A percentile compares a stretch with the other conserved stretches of the same genome.
These are phyloP conservation scores for Drosophila rufa DNA, from an alignment of 1,140 invertebrate genomes.

Conservation along the genomic window DNA sequence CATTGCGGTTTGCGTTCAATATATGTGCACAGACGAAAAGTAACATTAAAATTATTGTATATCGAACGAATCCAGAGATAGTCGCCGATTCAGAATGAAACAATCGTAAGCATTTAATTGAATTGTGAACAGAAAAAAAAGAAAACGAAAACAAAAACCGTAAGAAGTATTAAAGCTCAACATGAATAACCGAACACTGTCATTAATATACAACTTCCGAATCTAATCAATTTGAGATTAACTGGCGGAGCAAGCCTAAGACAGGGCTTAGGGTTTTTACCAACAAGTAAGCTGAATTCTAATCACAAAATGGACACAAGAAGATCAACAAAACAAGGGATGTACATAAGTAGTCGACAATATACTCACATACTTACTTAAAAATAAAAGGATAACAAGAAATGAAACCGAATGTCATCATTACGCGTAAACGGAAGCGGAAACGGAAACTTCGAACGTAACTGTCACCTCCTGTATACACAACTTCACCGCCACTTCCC, in stretches of 20 bases:
- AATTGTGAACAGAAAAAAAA: conserved; percentile 37
- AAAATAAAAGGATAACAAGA: conserved; percentile 16
- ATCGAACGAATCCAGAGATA: conserved; percentile 42
- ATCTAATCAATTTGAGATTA: conserved; percentile 33
- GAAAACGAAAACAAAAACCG: conserved; percentile 25
- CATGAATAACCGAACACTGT: conserved; percentile 51
- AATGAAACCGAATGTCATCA: conserved; percentile 13
- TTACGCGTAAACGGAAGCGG: conserved; percentile 5
- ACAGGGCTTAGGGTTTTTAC: conserved; percentile 26
- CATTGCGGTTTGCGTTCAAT: conserved; percentile 46
- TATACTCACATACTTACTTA: conserved; percentile 61
- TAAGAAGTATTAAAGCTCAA: conserved; percentile 77
- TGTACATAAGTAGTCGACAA: conserved; percentile 84
- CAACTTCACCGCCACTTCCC: conserved; percentile 53
- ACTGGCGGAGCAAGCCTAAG: not conserved
- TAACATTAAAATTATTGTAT: conserved; percentile 23
- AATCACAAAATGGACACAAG: conserved; percentile 71
- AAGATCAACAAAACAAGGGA: conserved; percentile 83
- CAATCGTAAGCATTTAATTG: conserved; percentile 74
- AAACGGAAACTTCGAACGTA: conserved; percentile 22
- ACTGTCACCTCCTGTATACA: conserved; percentile 28
- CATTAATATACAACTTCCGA: conserved; percentile 59
- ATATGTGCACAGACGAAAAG: conserved; percentile 28
- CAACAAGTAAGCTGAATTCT: conserved; percentile 44
- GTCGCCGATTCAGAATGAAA: conserved; percentile 40